Base-by-base conservation (phyloP, 2,113 vertebrate species). In the Echinops telfairi region DNA sequence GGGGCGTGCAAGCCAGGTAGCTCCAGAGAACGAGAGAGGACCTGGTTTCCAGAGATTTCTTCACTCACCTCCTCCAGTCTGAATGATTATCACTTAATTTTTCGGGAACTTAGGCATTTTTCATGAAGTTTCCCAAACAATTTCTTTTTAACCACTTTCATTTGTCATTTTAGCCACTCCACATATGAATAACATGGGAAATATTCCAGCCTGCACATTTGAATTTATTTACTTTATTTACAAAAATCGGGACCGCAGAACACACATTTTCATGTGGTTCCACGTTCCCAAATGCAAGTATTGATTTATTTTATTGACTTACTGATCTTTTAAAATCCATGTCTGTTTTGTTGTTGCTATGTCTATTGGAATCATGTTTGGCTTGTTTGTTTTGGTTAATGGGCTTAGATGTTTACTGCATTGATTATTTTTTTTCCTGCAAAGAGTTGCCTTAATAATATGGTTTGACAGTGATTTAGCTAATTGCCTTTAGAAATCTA, bases 401-500 rank as follows among this genome's bases (percentile, higher is more conserved):
- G 68, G 31, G 19, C 81, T 94, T 8, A 84, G 57, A 20, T 70
- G 27, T 86, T 83, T 71, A 33, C 3, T 80, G 77, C 31, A 33
- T 33, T 84, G 71, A 85, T 40, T 14, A 70, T 58, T 83, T 84
- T 40, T 86, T 88, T 40, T 70, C 27, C 60, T 62, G 12, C 73
- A 15, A 89, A 36, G 6, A 27, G 27, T 77, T 77, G 36, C 53
- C 75, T 94, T 85, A 86, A 90, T 29, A 92, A 83, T 75, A 62
- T 77, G 58, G 19, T 6, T 19, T 78, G 27, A 25, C 19, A 66
- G 64, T 89, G 23, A 36, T 80, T 91, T 84, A 90, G 25, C 20
- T 94, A 43, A 80, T 81, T 84, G 29, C 20, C 83, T 89, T 94
- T 38, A 88, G 17, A 38, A 71, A n/a, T 53, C 11, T 85, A 27